A percentile compares a stretch with the other conserved stretches of the same genome.
Conservation (phyloP, 2,797 vertebrate species). For the Clarias laeviceps region DNA sequence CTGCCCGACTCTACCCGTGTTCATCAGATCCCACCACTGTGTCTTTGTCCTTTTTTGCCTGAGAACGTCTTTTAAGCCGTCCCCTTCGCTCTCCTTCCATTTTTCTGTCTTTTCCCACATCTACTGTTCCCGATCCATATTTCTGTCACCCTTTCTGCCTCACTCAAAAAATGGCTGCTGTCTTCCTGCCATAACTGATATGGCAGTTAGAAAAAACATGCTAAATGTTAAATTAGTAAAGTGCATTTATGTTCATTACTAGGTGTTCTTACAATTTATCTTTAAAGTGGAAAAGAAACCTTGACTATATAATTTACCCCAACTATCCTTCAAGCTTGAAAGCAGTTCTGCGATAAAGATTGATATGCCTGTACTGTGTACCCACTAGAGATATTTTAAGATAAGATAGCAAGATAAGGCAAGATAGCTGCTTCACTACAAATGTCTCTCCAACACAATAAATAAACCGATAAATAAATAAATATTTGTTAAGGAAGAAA, state of each 20-base stretch:
- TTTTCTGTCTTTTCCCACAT: background rate
- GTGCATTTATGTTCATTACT: background rate
- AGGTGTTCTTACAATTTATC: background rate
- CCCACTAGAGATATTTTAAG: background rate
- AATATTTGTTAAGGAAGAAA: background rate
- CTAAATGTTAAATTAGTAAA: background rate
- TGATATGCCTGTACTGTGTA: background rate
- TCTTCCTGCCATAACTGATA: background rate
- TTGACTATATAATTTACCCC: background rate
- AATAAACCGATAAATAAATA: background rate
- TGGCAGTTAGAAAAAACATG: background rate
- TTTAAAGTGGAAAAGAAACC: background rate
- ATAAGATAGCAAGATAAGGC: no score
- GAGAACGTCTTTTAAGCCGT: background rate
- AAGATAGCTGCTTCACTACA: background rate
- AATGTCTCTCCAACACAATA: background rate
- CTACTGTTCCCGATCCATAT: background rate
- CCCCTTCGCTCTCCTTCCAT: background rate
- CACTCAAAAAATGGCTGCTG: background rate
- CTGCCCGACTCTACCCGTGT: background rate
- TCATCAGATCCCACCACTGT: background rate
- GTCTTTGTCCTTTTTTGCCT: background rate
- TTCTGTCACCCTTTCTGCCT: background rate
- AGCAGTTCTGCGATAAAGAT: background rate
- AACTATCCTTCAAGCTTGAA: background rate